Evolutionary conservation across 2,113 vertebrate species (phyloP).

Genomic region (Alethe diademata): DNA sequence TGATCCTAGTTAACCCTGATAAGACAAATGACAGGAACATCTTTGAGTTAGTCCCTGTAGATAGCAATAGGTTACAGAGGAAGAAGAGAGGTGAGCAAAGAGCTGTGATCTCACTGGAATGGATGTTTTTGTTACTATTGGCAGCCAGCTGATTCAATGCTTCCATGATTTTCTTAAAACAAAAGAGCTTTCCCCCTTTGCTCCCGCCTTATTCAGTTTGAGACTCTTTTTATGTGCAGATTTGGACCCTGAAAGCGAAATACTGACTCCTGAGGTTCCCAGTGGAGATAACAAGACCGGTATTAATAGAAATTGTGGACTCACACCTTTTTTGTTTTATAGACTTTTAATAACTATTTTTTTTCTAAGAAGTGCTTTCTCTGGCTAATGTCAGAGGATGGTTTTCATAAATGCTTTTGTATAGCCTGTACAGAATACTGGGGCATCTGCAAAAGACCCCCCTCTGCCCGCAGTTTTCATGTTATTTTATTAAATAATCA

Average conservation of each 20-base stretch:
- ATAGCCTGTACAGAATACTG: background rate
- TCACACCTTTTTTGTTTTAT: background rate
- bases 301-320: background rate
- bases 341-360: background rate
- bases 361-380: accelerated
- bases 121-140: background rate
- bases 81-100: background rate
- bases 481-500: background rate
- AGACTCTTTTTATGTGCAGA: background rate
- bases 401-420: background rate
- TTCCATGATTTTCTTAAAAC: background rate
- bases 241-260: background rate
- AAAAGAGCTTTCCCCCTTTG: background rate
- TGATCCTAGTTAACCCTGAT: conserved; percentile 15
- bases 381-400: background rate
- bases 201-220: background rate
- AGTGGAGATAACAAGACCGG: background rate
- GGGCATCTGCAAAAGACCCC: background rate
- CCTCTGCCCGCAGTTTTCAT: background rate
- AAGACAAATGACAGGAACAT: background rate
- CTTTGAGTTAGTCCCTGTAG: background rate
- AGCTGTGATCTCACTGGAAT: background rate
- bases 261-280: background rate
- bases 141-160: background rate
- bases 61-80: background rate